Evolutionary conservation across 2,797 vertebrate species (phyloP).

Genomic region (Paratrypauchen microcephalus): DNA sequence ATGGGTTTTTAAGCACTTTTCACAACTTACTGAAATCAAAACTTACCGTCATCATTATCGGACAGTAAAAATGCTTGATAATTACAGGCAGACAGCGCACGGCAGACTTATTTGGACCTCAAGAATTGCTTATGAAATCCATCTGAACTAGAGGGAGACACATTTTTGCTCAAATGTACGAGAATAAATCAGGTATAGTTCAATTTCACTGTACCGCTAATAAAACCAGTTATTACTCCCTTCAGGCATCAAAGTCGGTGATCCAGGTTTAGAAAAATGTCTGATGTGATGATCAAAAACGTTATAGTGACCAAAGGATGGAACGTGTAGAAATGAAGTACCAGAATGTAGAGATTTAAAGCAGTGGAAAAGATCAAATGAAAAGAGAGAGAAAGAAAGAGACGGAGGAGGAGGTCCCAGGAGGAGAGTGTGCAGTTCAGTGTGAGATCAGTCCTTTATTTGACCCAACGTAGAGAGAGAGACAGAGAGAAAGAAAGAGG

Average conservation of each 20-base stretch:
- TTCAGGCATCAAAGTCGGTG: neutral
- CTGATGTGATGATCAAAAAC: neutral
- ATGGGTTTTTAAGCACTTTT: too few relatives aligned
- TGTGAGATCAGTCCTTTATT: constrained; percentile 79
- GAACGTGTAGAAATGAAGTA: neutral
- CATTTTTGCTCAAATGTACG: too few relatives aligned
- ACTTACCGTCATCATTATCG: too few relatives aligned
- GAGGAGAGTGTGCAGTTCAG: constrained; percentile 76
- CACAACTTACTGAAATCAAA: too few relatives aligned
- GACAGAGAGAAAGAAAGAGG: constrained; percentile 49
- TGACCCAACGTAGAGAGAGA: constrained; percentile 74
- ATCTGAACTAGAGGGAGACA: too few relatives aligned
- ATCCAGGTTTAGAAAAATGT: neutral
- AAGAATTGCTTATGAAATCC: too few relatives aligned
- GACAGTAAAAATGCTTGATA: too few relatives aligned
- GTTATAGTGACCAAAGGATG: neutral
- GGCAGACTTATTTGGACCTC: too few relatives aligned
- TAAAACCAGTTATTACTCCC: neutral
- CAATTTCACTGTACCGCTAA: neutral
- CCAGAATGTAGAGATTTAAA: constrained; percentile 39
- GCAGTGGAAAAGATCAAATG: constrained; percentile 36
- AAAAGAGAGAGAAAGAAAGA: constrained; percentile 32
- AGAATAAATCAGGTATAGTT: too few relatives aligned
- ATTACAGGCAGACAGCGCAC: too few relatives aligned
- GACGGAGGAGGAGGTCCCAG: constrained; percentile 60